phyloP scores from a whole-genome alignment of 2,888 invertebrate genomes.

The Drosophila austrosaltans region DNA sequence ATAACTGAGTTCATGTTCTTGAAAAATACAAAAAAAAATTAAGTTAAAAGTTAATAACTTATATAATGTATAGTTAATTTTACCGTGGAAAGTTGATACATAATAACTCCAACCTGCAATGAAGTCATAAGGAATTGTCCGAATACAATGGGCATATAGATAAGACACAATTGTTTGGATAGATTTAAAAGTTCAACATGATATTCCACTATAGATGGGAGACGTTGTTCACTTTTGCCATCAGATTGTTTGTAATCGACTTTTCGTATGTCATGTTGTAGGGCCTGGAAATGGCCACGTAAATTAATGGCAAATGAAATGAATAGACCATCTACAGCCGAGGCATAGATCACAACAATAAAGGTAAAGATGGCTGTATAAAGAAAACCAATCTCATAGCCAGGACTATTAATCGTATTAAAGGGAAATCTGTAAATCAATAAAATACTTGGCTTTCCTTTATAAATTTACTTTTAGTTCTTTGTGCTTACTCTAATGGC shows the following conservation, averaged over 20 bases:
- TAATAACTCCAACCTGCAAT: conserved; percentile 80
- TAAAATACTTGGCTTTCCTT: too few relatives aligned
- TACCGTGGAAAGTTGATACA: conserved; percentile 80
- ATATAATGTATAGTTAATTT: conserved; percentile 5
- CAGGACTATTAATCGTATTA: conserved; percentile 68
- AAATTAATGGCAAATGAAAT: conserved; percentile 79
- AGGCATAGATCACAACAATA: conserved; percentile 72
- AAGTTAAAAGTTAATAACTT: background rate
- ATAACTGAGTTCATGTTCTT: conserved; percentile 73
- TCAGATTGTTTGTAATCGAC: background rate
- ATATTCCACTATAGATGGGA: conserved; percentile 55
- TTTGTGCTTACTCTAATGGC: conserved; percentile 76
- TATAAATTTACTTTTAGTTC: background rate
- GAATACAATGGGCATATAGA: conserved; percentile 80
- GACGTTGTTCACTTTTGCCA: background rate
- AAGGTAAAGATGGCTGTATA: conserved; percentile 71
- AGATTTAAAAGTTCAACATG: conserved; percentile 70
- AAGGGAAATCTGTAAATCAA: conserved; percentile 72
- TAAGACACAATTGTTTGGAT: conserved; percentile 59
- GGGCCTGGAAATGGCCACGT: conserved; percentile 74
- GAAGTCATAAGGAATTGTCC: conserved; percentile 82
- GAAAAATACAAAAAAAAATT: background rate
- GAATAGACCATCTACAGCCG: conserved; percentile 79
- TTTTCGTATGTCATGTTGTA: conserved; percentile 56
- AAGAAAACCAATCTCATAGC: conserved; percentile 70